Conservation (phyloP, 2,888 invertebrate species). For the Zaprionus lineosus region DNA sequence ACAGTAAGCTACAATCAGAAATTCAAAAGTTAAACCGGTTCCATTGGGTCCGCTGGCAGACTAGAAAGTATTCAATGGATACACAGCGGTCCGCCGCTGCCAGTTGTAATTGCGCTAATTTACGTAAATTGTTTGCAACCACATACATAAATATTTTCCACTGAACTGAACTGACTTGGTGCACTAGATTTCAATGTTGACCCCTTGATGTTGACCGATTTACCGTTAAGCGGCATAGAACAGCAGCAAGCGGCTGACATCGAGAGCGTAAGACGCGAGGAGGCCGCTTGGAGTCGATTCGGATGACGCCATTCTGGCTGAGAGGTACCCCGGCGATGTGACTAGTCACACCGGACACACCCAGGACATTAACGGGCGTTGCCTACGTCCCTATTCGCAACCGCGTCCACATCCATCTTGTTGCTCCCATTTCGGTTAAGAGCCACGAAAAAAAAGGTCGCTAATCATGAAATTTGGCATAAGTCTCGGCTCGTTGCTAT, state of each 20-base stretch:
- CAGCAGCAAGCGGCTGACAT: conserved; percentile 11
- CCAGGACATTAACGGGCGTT: conserved; percentile 28
- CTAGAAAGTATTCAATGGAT: conserved; percentile 59
- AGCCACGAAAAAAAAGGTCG: background rate
- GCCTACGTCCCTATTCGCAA: conserved; percentile 1
- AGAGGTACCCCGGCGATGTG: background rate
- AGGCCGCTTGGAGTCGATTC: conserved; percentile 6
- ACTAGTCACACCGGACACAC: conserved; percentile 25
- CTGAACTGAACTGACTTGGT: conserved; percentile 37
- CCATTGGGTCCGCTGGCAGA: conserved; percentile 37
- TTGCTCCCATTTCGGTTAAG: conserved; percentile 2
- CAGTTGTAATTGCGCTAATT: conserved; percentile 64
- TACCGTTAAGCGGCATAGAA: conserved; percentile 23
- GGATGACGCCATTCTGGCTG: conserved; percentile 43
- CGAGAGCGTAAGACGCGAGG: conserved; percentile 7
- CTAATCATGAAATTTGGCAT: background rate
- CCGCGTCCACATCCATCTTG: background rate
- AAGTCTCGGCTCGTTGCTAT: too few relatives aligned
- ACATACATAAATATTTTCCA: conserved; percentile 36
- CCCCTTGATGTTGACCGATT: conserved; percentile 50
- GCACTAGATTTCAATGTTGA: conserved; percentile 59
- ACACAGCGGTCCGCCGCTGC: conserved; percentile 30
- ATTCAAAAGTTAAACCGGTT: conserved; percentile 47
- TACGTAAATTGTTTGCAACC: conserved; percentile 63
- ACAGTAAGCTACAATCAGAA: conserved; percentile 37